phyloP scores from a whole-genome alignment of 2,113 vertebrate species.

The Platycercus adscitus region DNA sequence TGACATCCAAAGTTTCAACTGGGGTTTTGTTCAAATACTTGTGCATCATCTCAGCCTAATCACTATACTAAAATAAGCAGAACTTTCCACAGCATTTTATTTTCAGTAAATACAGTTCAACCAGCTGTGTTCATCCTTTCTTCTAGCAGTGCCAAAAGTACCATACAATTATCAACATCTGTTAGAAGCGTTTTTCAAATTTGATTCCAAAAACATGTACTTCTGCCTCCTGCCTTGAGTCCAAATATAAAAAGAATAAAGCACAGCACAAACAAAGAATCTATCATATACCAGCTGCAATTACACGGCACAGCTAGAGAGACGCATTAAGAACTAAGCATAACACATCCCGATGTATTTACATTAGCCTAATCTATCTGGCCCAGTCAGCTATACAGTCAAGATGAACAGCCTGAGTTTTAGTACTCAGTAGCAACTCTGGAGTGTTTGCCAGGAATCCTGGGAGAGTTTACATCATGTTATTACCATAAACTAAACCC shows the following conservation, averaged over 20 bases:
- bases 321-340: background rate
- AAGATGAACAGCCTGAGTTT: background rate
- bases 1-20: background rate
- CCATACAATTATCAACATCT: conserved; percentile 40
- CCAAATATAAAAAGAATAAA: conserved; percentile 37
- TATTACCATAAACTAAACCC: background rate
- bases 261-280: conserved; percentile 9
- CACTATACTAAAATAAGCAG: background rate
- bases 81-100: conserved; percentile 28
- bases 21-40: background rate
- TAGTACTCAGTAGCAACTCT: background rate
- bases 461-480: background rate
- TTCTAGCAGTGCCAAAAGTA: background rate
- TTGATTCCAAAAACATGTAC: background rate
- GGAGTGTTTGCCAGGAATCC: background rate
- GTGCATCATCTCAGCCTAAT: background rate
- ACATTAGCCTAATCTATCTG: background rate
- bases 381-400: background rate
- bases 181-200: conserved; percentile 30
- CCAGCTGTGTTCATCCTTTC: conserved; percentile 8
- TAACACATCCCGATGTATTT: background rate
- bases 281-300: background rate
- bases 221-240: conserved; percentile 22
- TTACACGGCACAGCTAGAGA: background rate
- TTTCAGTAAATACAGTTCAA: conserved; percentile 46